Evolutionary conservation across 2,888 invertebrate species (phyloP).

Genomic region (Tiliacea citrago): DNA sequence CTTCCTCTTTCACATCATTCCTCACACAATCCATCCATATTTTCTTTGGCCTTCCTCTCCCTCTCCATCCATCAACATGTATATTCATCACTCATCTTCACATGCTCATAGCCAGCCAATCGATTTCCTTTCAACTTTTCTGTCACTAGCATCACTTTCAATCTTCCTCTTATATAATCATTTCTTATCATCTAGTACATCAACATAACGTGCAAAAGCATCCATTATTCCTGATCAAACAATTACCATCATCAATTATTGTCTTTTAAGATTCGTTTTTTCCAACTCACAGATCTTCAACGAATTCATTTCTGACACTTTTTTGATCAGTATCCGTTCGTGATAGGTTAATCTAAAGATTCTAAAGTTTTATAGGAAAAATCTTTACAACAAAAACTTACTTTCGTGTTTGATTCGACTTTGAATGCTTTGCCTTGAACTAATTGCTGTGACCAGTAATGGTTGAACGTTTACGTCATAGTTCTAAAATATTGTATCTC

Average conservation of each 20-base stretch:
- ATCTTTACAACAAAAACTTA: slow-evolving; percentile 43
- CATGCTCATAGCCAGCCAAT: no score
- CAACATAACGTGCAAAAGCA: slow-evolving; percentile 9
- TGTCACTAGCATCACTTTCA: no score
- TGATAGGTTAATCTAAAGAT: slow-evolving; percentile 30
- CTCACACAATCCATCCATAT: no score
- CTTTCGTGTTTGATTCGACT: slow-evolving; percentile 54
- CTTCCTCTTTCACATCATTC: no score
- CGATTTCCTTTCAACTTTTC: neutral
- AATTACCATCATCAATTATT: slow-evolving; percentile 22
- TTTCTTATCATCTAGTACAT: neutral
- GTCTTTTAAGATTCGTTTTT: slow-evolving; percentile 4
- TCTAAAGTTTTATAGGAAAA: slow-evolving; percentile 41
- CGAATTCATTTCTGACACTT: slow-evolving; percentile 22
- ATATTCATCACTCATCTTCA: neutral
- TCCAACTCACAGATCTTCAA: neutral
- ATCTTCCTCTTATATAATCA: neutral
- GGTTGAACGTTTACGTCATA: slow-evolving; percentile 43
- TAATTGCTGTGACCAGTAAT: slow-evolving; percentile 50
- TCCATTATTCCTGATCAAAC: neutral
- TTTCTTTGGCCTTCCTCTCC: neutral
- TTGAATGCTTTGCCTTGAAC: slow-evolving; percentile 56
- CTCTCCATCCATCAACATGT: neutral
- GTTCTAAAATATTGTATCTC: slow-evolving; percentile 45
- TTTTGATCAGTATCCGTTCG: slow-evolving; percentile 43